A percentile compares a stretch with the other conserved stretches of the same genome.
phyloP scores from a whole-genome alignment of 2,113 vertebrate genomes.

The Malurus cyaneus region DNA sequence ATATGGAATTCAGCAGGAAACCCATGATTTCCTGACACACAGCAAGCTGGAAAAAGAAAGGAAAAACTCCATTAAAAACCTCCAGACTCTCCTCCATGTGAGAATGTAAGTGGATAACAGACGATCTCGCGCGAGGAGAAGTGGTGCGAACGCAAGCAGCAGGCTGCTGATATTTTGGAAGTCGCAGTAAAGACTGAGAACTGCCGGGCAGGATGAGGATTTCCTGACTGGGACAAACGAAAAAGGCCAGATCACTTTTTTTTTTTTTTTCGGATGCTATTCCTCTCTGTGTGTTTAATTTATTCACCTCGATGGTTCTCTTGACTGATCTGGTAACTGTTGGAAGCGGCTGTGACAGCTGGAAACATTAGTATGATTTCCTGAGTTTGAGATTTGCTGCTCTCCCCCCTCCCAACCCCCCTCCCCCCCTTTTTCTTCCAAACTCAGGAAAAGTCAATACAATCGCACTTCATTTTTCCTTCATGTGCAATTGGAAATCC shows the following conservation, averaged over 20 bases:
- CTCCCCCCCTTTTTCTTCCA: background rate
- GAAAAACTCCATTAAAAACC: constrained; percentile 72
- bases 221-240: constrained; percentile 58
- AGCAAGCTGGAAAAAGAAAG: constrained; percentile 75
- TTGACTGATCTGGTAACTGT: constrained; percentile 40
- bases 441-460: constrained; percentile 45
- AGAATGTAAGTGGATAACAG: no score
- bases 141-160: no score
- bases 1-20: constrained; percentile 87
- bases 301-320: constrained; percentile 59
- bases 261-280: background rate
- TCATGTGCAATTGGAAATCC: constrained; percentile 57
- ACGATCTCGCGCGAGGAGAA: no score
- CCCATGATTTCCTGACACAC: constrained; percentile 84
- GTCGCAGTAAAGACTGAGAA: constrained; percentile 43
- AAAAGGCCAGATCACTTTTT: background rate
- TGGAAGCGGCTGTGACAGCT: constrained; percentile 55
- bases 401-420: no score
- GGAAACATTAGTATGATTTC: constrained; percentile 70
- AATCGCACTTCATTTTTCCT: constrained; percentile 52
- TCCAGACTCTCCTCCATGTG: constrained; percentile 74
- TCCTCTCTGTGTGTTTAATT: constrained; percentile 19
- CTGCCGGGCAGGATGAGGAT: constrained; percentile 59
- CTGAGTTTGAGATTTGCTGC: constrained; percentile 51
- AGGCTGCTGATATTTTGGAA: constrained; percentile 52